These are phyloP conservation scores for Lepeophtheirus nordmannii DNA, from an alignment of 2,888 invertebrate species.

Conservation along the genomic window DNA sequence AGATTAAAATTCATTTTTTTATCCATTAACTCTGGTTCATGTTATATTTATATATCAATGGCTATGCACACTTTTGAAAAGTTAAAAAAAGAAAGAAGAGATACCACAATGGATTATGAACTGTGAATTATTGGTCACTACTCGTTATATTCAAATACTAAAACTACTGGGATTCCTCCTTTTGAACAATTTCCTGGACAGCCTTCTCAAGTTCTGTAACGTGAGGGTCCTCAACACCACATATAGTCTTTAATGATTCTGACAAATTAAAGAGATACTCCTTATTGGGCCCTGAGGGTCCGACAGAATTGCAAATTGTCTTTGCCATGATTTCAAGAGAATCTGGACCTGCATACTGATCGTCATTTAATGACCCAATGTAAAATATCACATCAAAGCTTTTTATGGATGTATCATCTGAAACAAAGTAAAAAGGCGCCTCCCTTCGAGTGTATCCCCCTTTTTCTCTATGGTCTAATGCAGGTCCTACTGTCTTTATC, in stretches of 20 bases:
- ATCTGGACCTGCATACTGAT: constrained; percentile 61
- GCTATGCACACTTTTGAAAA: no score
- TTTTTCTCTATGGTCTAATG: constrained; percentile 78
- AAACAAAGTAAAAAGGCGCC: constrained; percentile 54
- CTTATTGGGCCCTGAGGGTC: constrained; percentile 75
- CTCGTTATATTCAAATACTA: no score
- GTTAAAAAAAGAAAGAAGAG: no score
- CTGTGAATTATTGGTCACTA: no score
- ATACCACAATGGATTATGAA: no score
- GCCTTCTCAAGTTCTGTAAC: not conserved
- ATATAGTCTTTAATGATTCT: constrained; percentile 44
- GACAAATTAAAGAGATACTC: constrained; percentile 81
- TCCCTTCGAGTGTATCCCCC: constrained; percentile 66
- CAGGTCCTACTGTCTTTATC: constrained; percentile 48
- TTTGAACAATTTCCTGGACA: not conserved
- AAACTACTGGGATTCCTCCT: not conserved
- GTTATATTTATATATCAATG: no score
- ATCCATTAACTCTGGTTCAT: no score
- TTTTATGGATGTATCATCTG: constrained; percentile 25
- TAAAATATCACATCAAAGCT: not conserved
- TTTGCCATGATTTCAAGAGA: constrained; percentile 57
- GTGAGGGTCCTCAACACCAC: constrained; percentile 23
- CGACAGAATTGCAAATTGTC: constrained; percentile 54
- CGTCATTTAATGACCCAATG: constrained; percentile 45
- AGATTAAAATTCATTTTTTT: no score